Conservation (phyloP, 2,113 vertebrate species). For the Turnix velox region DNA sequence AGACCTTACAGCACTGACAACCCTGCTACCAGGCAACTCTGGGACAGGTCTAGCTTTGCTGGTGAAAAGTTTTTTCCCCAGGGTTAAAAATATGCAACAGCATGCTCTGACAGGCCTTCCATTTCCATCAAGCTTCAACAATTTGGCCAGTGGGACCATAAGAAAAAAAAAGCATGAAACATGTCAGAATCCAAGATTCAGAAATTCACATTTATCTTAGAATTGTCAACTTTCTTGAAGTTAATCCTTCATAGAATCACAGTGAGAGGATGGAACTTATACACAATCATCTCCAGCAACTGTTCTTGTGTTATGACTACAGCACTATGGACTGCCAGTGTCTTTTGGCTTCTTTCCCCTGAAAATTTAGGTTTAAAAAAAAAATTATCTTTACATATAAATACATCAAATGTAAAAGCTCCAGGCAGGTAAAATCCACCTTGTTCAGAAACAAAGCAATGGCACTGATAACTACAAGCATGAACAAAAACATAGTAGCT, state of each 20-base stretch:
- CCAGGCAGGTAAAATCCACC: neutral
- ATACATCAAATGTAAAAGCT: neutral
- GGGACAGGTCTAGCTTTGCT: neutral
- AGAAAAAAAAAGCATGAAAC: neutral
- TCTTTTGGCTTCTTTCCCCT: neutral
- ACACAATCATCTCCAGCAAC: neutral
- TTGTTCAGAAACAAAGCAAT: neutral
- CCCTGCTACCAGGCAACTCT: neutral
- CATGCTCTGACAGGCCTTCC: neutral
- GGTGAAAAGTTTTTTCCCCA: neutral
- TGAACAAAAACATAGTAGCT: neutral
- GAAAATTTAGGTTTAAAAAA: neutral
- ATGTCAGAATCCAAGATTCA: neutral
- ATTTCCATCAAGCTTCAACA: neutral
- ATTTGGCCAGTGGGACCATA: neutral
- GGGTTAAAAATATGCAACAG: neutral
- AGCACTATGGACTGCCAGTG: fast-evolving
- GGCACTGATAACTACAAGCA: neutral
- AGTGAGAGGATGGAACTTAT: fast-evolving
- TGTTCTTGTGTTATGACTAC: fast-evolving
- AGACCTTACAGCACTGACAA: fast-evolving
- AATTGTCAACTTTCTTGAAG: neutral
- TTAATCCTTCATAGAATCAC: neutral
- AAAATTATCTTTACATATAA: neutral
- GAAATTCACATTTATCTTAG: neutral